Evolutionary conservation across 2,113 vertebrate genomes (phyloP), one percentile per base, ranked within the genome.

Genomic region (Aleadryas rufinucha): DNA sequence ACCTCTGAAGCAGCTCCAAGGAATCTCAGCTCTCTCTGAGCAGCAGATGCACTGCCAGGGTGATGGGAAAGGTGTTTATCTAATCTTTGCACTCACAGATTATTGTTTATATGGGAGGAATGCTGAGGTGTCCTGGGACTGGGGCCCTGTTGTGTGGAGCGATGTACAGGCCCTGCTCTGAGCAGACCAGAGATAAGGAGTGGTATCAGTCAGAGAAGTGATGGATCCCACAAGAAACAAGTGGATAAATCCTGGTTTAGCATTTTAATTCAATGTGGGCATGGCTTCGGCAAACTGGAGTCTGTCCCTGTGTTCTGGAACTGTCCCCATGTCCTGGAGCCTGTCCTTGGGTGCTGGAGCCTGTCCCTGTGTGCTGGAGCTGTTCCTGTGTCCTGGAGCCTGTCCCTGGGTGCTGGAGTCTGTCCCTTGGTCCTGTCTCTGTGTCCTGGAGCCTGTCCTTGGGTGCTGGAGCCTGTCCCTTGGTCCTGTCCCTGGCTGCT

Each of bases 141-240:
- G 3, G 35, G 42, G 57, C 47, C 60, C 50, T 15, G 45, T 2
- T 31, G 68, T 54, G 52, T 45, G 69, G 10, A 10, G 75, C 3
- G 17, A 9, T 37, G 39, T 13, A 1, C n/a, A 50, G 59, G 6
- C 86, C 61, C 71, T 69, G 84, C 84, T 72, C 27, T 2, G 74
- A 60, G 45, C 33, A 56, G 79, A 2, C 0, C 8, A 8, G 33
- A 30, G 77, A 45, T 68, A 33, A 71, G 33, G 41, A 53, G 2
- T 1, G 61, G 3, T 8, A 4, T 10, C n/a, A 45, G 19, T 44
- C 3, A 2, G 31, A 20, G 21, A 2, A 19, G 22, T 7, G 84
- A 28, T 10, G 10, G 59, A 68, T 71, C 72, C 68, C 4, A 1
- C 39, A 5, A 28, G 71, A 47, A 79, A 20, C 19, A 12, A 33